phyloP scores from a whole-genome alignment of 2,113 vertebrate species.

The Hippocampus comes region DNA sequence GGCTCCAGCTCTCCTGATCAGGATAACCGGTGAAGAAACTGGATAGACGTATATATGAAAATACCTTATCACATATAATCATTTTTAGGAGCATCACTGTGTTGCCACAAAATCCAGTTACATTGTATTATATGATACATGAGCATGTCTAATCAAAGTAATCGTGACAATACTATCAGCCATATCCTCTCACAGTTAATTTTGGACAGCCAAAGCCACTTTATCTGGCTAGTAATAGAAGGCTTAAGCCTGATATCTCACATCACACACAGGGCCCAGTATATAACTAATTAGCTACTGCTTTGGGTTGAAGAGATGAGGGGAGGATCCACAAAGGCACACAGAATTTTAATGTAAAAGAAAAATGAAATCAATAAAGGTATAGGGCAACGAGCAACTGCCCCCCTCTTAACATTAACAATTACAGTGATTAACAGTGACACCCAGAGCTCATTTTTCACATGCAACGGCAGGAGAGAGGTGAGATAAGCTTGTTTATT shows the following conservation, averaged over 20 bases:
- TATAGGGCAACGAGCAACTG: constrained; percentile 74
- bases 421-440: constrained; percentile 90
- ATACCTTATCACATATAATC: neutral
- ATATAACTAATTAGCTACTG: constrained; percentile 71
- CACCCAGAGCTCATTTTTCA: constrained; percentile 89
- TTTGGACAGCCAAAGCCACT: constrained; percentile 1
- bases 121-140: neutral
- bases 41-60: neutral
- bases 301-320: constrained; percentile 45
- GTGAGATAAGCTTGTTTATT: constrained; percentile 91
- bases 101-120: neutral
- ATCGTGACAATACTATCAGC: constrained; percentile 1
- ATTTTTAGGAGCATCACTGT: neutral
- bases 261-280: constrained; percentile 1
- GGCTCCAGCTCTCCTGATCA: neutral
- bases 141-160: constrained; percentile 2
- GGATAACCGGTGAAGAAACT: neutral
- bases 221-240: constrained; percentile 5
- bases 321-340: constrained; percentile 69
- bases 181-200: constrained; percentile 2
- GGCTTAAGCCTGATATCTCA: constrained; percentile 8
- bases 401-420: constrained; percentile 84
- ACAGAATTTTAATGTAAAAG: constrained; percentile 76
- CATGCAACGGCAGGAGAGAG: constrained; percentile 64
- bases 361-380: constrained; percentile 84